phyloP scores from a whole-genome alignment of 2,888 invertebrate species.

The Yponomeuta sedellus region DNA sequence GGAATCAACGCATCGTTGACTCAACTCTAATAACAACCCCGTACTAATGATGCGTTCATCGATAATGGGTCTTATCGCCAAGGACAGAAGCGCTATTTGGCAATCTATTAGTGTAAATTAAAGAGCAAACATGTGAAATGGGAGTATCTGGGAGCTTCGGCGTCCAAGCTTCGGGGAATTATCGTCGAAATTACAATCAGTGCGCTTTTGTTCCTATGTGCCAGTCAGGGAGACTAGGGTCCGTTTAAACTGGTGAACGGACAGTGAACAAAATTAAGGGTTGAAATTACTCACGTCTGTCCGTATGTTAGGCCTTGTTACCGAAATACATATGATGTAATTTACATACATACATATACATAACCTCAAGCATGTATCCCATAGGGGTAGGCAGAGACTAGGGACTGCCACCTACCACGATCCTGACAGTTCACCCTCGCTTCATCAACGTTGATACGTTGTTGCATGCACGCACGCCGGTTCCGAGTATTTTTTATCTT shows the following conservation, averaged over 20 bases:
- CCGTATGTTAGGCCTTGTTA: too few species aligned
- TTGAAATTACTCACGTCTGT: too few species aligned
- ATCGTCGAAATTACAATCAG: conserved; percentile 26
- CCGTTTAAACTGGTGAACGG: neutral
- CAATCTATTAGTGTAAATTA: neutral
- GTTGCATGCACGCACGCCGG: too few species aligned
- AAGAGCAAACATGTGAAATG: neutral
- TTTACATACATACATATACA: too few species aligned
- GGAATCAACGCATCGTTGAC: neutral
- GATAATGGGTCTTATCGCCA: neutral
- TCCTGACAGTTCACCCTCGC: too few species aligned
- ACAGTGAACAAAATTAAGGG: too few species aligned
- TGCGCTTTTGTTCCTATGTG: conserved; percentile 22
- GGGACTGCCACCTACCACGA: too few species aligned
- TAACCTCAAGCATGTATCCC: too few species aligned
- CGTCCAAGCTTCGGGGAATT: conserved; percentile 12
- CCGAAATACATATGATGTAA: too few species aligned
- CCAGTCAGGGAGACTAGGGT: neutral
- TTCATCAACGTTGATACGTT: too few species aligned
- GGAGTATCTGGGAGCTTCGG: neutral
- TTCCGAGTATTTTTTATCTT: too few species aligned
- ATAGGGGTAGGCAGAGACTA: too few species aligned
- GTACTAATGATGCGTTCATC: neutral
- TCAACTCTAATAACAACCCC: neutral
- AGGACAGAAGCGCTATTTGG: neutral